Percentiles rank a stretch among this genome's conserved stretches.
Conservation (phyloP, 2,888 invertebrate genomes). For the Netelia fuscicornis region DNA sequence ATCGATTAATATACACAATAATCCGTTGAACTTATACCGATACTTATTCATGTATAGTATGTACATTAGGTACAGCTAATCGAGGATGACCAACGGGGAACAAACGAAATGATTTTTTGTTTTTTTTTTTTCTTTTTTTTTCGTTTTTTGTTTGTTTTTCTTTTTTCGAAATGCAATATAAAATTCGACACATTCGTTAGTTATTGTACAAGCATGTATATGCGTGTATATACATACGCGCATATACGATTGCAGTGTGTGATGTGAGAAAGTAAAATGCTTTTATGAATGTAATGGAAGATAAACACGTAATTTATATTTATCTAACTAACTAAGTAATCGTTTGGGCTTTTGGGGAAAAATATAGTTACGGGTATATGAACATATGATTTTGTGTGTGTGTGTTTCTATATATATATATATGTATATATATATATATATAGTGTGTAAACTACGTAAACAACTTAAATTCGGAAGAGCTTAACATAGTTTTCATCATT, state of each 20-base stretch:
- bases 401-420: not conserved
- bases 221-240: slow-evolving; percentile 9
- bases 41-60: slow-evolving; percentile 66
- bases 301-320: slow-evolving; percentile 26
- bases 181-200: slow-evolving; percentile 42
- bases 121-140: too few relatives aligned
- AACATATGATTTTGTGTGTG: slow-evolving; percentile 5
- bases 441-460: not conserved
- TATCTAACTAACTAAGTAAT: slow-evolving; percentile 19
- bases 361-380: slow-evolving; percentile 41
- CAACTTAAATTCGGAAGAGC: slow-evolving; percentile 49
- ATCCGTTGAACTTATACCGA: slow-evolving; percentile 63
- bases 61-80: slow-evolving; percentile 74
- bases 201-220: slow-evolving; percentile 65
- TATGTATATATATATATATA: not conserved
- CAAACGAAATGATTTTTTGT: slow-evolving; percentile 24
- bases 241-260: slow-evolving; percentile 25
- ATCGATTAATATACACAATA: slow-evolving; percentile 62
- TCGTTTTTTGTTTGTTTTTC: too few relatives aligned
- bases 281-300: slow-evolving; percentile 29
- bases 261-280: slow-evolving; percentile 18
- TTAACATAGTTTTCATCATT: slow-evolving; percentile 10
- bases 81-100: slow-evolving; percentile 70
- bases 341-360: not conserved
- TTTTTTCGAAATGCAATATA: slow-evolving; percentile 40